Conservation (phyloP, 1,140 invertebrate genomes). For the Augochlora pura region DNA sequence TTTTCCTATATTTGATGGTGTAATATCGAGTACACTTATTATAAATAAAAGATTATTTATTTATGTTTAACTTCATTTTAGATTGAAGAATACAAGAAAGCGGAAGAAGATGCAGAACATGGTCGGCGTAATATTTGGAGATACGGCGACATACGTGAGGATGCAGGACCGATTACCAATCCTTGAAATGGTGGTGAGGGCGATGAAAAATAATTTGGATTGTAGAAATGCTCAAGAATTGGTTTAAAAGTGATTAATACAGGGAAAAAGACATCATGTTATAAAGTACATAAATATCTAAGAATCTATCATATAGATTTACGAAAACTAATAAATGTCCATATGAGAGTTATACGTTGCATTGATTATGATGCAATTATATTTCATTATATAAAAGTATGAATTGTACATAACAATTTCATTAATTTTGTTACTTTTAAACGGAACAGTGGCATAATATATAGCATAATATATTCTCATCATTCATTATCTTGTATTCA, state of each 20-base stretch:
- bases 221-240: slow-evolving; percentile 64
- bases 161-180: too few species aligned
- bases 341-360: slow-evolving; percentile 56
- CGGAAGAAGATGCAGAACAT: slow-evolving; percentile 92
- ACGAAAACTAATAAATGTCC: slow-evolving; percentile 44
- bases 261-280: slow-evolving; percentile 49
- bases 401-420: slow-evolving; percentile 65
- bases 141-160: slow-evolving; percentile 94
- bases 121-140: slow-evolving; percentile 94
- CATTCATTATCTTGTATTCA: slow-evolving; percentile 40
- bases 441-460: slow-evolving; percentile 39
- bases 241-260: slow-evolving; percentile 58
- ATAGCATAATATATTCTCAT: slow-evolving; percentile 48
- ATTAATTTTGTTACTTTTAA: slow-evolving; percentile 60
- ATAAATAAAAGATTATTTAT: slow-evolving; percentile 11
- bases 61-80: slow-evolving; percentile 69
- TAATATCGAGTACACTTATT: neutral
- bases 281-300: slow-evolving; percentile 60
- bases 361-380: slow-evolving; percentile 55
- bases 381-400: slow-evolving; percentile 55
- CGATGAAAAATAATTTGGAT: slow-evolving; percentile 94
- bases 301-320: slow-evolving; percentile 42
- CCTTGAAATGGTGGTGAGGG: slow-evolving; percentile 78
- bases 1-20: too few species aligned
- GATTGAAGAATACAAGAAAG: slow-evolving; percentile 90